A percentile compares a stretch with the other conserved stretches of the same genome.
These are phyloP conservation scores for Empidonax alnorum DNA, from an alignment of 2,113 vertebrate genomes.

Conservation along the genomic window DNA sequence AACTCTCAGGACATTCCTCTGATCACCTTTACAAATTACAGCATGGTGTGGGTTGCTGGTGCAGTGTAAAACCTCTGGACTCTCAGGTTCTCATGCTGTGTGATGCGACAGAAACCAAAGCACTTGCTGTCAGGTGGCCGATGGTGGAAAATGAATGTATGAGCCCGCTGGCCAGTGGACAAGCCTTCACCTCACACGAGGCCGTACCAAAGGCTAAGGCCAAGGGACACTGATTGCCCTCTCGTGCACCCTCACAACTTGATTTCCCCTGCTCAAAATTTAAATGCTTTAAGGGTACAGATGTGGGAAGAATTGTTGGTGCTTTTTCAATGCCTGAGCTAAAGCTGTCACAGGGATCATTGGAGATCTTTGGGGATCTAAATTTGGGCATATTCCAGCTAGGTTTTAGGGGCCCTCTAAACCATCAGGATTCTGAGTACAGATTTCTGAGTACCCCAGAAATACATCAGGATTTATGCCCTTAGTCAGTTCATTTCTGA, in stretches of 20 bases:
- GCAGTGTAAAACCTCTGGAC: background rate
- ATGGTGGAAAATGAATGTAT: background rate
- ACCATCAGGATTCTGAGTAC: background rate
- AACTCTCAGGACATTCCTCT: background rate
- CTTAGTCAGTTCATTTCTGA: background rate
- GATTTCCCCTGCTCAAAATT: background rate
- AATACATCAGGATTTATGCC: background rate
- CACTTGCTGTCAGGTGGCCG: background rate
- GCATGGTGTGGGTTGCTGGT: background rate
- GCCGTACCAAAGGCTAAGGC: background rate
- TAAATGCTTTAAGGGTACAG: background rate
- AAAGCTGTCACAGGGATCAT: background rate
- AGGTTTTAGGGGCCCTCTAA: background rate
- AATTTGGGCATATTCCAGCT: background rate
- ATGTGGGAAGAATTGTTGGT: background rate
- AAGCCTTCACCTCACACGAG: rapidly evolving
- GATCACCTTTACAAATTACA: background rate
- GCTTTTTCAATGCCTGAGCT: background rate
- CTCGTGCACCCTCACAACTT: rapidly evolving
- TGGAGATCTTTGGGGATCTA: background rate
- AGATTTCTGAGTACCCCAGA: background rate
- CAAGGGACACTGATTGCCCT: background rate
- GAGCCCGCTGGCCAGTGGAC: background rate
- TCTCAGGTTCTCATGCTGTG: background rate
- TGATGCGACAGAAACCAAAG: background rate